These are phyloP conservation scores for Gibbula magus DNA, from an alignment of 2,888 invertebrate genomes.

Conservation along the genomic window DNA sequence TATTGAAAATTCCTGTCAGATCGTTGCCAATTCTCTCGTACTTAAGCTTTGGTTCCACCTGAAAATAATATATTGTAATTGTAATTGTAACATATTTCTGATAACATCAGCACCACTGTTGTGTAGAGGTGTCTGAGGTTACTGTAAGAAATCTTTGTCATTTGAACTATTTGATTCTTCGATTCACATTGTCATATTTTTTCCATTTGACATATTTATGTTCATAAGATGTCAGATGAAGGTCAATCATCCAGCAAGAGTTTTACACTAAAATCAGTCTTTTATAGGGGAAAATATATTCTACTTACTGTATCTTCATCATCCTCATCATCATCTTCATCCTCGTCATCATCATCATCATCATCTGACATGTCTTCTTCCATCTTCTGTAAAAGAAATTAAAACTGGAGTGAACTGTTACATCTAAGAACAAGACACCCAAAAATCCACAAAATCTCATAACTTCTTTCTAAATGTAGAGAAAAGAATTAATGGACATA, in stretches of 20 bases:
- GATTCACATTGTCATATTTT: background rate
- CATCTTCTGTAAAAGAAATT: background rate
- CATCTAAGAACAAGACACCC: no score
- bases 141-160: background rate
- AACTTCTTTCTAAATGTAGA: no score
- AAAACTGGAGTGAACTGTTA: background rate
- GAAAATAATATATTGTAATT: constrained; percentile 40
- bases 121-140: background rate
- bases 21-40: constrained; percentile 93
- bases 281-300: background rate
- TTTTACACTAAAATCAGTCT: no score
- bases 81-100: background rate
- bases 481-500: no score
- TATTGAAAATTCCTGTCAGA: constrained; percentile 87
- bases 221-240: no score
- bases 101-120: background rate
- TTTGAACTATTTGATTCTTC: background rate
- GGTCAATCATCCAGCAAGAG: no score
- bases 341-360: constrained; percentile 37
- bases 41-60: constrained; percentile 86
- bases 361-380: constrained; percentile 13
- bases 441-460: no score
- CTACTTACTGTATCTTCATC: background rate
- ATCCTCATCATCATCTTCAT: constrained; percentile 40
- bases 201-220: no score